Evolutionary conservation across 2,113 vertebrate genomes (phyloP), one percentile per base, ranked within the genome.

Genomic region (Rhabdornis inornatus): DNA sequence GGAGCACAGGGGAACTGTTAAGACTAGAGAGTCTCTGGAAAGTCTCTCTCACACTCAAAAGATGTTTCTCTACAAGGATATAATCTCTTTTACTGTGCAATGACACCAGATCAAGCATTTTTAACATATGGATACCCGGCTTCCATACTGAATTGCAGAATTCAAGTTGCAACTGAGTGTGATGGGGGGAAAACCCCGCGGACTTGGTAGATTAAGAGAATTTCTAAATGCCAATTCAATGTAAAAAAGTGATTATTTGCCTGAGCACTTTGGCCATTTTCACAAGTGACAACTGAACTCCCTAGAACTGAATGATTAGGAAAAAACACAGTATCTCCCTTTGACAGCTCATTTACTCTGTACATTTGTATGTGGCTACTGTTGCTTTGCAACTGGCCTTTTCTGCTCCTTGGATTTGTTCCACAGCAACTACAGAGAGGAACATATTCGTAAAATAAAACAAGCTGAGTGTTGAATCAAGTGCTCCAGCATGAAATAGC

Each of bases 131-230:
- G 27, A 52, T 53, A 53, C 8, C 27, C 31, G 72, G 63, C 40
- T 91, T 84, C 60, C 3, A 0, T 7, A 75, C 12, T 6, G n/a
- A 69, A 55, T 9, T 53, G 7, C 37, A 53, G n/a, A 91, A 75
- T 42, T 56, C 49, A 63, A 44, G 40, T 27, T 81, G 33, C 45
- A 57, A 1, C 35, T 44, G 6, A 5, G 8, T 53, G 52, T 63
- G 52, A 57, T 6, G 8, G 49, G 15, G 3, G 31, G 2, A 17
- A 27, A 33, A 2, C 0, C 2, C 0, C 3, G 4, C 6, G 35
- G 31, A 24, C 19, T 52, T 39, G 11, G 3, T 8, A 71, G 49
- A 27, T 37, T 4, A 47, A 45, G 31, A 60, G 9, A 40, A 49
- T 35, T 85, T 83, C 31, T 33, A 65, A 45, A 37, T 3, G 9